Conservation (phyloP, 2,797 vertebrate species). For the Mormyrops boulengeri region DNA sequence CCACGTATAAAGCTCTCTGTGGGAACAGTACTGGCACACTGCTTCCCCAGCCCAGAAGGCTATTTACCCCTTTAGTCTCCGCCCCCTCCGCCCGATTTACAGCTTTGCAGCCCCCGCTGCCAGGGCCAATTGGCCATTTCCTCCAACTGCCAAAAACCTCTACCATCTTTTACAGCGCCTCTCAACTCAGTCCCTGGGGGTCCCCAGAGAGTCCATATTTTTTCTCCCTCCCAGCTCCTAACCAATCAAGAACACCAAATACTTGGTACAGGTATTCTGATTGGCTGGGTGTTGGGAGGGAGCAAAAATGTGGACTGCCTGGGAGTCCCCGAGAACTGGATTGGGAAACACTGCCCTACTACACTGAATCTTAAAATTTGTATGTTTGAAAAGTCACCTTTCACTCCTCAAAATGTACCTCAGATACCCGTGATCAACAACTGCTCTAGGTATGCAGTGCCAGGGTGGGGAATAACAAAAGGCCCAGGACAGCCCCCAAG, state of each 20-base stretch:
- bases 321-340: background rate
- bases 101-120: background rate
- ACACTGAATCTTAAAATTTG: background rate
- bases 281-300: background rate
- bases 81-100: background rate
- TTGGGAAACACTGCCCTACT: background rate
- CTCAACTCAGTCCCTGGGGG: background rate
- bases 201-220: background rate
- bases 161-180: background rate
- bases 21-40: background rate
- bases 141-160: background rate
- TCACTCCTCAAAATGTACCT: background rate
- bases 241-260: background rate
- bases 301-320: background rate
- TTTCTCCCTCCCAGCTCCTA: background rate
- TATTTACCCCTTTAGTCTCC: background rate
- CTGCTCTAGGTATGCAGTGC: background rate
- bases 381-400: background rate
- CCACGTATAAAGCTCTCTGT: background rate
- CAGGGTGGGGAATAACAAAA: background rate
- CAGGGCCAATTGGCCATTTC: background rate
- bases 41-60: background rate
- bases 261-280: background rate
- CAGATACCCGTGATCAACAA: background rate
- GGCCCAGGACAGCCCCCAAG: background rate